phyloP scores from a whole-genome alignment of 1,140 invertebrate genomes.

The Cyphomyrmex costatus region DNA sequence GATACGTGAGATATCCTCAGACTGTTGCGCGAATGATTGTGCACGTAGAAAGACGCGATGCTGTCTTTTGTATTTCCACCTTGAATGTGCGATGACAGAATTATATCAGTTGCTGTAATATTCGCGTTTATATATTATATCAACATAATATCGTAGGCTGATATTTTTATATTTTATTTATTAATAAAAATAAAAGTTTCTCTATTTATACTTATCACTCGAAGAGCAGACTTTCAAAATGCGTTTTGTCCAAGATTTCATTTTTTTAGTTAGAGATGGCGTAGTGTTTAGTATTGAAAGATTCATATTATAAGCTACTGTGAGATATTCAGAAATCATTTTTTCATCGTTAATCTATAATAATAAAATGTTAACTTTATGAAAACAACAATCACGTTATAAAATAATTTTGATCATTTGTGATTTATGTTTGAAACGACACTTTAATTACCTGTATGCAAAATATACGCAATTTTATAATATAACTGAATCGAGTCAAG shows the following conservation, averaged over 20 bases:
- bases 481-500: constrained; percentile 6
- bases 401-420: background rate
- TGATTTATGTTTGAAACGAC: background rate
- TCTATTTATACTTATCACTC: too few relatives aligned
- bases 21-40: constrained; percentile 47
- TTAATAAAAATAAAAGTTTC: too few relatives aligned
- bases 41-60: background rate
- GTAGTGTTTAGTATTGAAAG: too few relatives aligned
- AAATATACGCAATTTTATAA: background rate
- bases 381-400: background rate
- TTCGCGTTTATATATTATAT: background rate
- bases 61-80: background rate
- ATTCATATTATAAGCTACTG: too few relatives aligned
- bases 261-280: too few relatives aligned
- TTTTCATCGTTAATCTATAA: too few relatives aligned
- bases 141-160: background rate
- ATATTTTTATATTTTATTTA: too few relatives aligned
- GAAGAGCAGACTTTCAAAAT: too few relatives aligned
- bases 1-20: constrained; percentile 56
- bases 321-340: too few relatives aligned
- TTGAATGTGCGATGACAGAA: background rate
- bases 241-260: too few relatives aligned
- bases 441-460: background rate
- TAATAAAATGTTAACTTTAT: background rate
- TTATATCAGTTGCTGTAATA: background rate